Evolutionary conservation across 2,888 invertebrate species (phyloP), one percentile per base, ranked within the genome.

Genomic region (Pyrrhia umbra): DNA sequence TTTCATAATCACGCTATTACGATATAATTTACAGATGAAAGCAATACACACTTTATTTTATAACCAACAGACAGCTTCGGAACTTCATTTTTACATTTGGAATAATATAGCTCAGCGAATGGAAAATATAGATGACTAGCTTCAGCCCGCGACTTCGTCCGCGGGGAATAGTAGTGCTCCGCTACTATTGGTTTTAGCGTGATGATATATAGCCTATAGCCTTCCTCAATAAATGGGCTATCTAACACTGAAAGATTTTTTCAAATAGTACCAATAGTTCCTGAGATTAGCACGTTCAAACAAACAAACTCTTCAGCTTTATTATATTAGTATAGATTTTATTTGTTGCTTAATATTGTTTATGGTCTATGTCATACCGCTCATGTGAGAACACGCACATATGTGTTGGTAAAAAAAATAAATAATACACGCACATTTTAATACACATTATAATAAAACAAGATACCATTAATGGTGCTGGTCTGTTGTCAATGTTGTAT

Each of bases 1-100:
- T 70, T 70, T 69, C 70, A 75, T 55, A 69, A 75, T 55, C 52
- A 60, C 43, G 27, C 20, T 47, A 68, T 68, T 68, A 50, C 61
- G 49, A 45, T 54, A 75, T 75, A 55, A 70, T 75, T 61, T 37
- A 62, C 20, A 70, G 18, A 75, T 75, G 75, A 51, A 70, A 69
- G 63, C 70, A 67, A 61, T 55, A 43, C 42, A 4, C 23, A 43
- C 20, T 67, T 68, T 74, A 74, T 60, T 74, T 52, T 57, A 54
- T 55, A 40, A 40, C 61, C 18, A 18, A 39, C 47, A 37, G 23
- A 54, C n/a, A 13, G 25, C 40, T 27, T 47, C 61, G 20, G 43
- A 74, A 74, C 40, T 50, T 61, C 69, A 70, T 70, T 69, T 69
- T 49, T 75, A 75, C 61, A 75, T 69, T 75, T 43, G 46, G 27